Conservation (phyloP, 2,113 vertebrate genomes). For the Myotis davidii region DNA sequence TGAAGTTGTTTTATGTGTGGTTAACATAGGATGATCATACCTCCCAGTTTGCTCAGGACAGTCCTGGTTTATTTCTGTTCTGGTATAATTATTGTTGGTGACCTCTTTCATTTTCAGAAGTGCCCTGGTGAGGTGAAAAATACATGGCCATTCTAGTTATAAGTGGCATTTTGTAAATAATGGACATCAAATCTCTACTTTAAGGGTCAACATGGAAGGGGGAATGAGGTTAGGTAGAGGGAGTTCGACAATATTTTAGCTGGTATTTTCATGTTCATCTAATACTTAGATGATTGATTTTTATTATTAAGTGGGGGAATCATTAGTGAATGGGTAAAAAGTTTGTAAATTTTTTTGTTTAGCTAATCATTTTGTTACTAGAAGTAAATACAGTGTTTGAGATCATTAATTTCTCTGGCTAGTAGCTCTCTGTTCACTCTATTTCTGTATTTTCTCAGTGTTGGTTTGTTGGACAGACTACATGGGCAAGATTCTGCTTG, state of each 20-base stretch:
- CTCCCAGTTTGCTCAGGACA: neutral
- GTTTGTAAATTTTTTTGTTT: constrained; percentile 37
- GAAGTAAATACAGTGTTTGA: constrained; percentile 6
- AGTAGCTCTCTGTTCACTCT: neutral
- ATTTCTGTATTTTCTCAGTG: constrained; percentile 34
- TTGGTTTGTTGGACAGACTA: constrained; percentile 38
- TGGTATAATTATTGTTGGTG: neutral
- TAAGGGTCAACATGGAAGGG: neutral
- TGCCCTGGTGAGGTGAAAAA: neutral
- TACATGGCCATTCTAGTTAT: neutral
- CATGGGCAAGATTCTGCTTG: neutral
- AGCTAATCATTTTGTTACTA: constrained; percentile 23
- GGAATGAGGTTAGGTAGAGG: neutral
- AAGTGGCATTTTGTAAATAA: neutral
- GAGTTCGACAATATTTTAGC: neutral
- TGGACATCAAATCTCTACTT: neutral
- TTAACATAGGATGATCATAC: neutral
- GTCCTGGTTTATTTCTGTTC: neutral
- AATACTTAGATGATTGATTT: constrained; percentile 3
- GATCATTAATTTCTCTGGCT: neutral
- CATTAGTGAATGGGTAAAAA: neutral
- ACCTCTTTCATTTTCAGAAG: neutral
- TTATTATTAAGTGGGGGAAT: constrained; percentile 28
- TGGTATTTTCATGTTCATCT: constrained; percentile 1
- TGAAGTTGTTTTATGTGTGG: neutral